Base-by-base conservation (phyloP, 2,113 vertebrate species). In the Poicephalus gulielmi region DNA sequence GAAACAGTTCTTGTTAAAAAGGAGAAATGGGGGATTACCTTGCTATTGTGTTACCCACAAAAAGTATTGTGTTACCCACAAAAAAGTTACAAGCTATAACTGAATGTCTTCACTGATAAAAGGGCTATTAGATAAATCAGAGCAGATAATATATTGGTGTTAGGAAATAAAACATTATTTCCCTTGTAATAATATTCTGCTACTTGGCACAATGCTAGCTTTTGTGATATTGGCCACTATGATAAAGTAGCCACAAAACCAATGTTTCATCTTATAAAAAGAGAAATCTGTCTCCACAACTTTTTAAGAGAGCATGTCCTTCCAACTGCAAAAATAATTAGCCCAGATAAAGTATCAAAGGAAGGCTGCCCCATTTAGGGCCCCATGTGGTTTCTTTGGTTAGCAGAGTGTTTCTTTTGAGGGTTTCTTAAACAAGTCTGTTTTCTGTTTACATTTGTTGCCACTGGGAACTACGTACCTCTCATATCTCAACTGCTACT, bases 401-500 rank as follows among this genome's bases (percentile, higher is more conserved):
- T 91, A 89, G 30, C 9, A 57, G 9, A 37, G 17, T 49, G 16
- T 49, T 66, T 78, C 55, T 84, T 95, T 79, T 81, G 80, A 78
- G 77, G 62, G 47, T 95, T 94, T 93, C 68, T 31, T 43, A 85
- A 62, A 37, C 11, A 33, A 9, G 10, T 87, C 35, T 94, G 46
- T 95, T 95, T 92, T 84, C 77, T 91, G 41, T 79, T 94, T 91
- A 73, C 49, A 15, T 73, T 85, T 77, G 84, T 90, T 14, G 3
- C 75, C 63, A 85, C 7, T 62, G 67, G 87, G 41, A 87, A 88
- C 84, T 23, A 41, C 10, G 37, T 53, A 69, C 31, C 37, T 57
- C 57, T 96, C 91, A 83, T 88, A 76, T 39, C 15, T 4, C 41
- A 85, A 73, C 70, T 85, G 47, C 62, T 77, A n/a, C 6, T 33